Evolutionary conservation across 2,113 vertebrate genomes (phyloP), one percentile per base, ranked within the genome.

Genomic region (Ia io): DNA sequence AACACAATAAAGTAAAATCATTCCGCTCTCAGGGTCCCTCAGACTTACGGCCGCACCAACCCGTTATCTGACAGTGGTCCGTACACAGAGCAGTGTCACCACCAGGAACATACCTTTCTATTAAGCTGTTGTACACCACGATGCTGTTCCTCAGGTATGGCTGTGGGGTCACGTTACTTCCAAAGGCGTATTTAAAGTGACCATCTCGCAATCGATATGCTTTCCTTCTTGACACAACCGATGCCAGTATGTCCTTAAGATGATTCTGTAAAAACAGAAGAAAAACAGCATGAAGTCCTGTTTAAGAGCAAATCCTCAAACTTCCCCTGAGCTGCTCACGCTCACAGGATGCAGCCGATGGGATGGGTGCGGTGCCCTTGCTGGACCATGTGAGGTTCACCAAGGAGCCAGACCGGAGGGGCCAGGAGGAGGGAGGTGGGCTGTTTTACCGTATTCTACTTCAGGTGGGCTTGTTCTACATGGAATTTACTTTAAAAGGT

Each of bases 121-220:
- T 98, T 74, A 99, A 96, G 82, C 98, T 99, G 96, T 99, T 99
- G 79, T 99, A 99, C 17, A 99, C 99, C 47, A 99, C 98, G 6
- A 99, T 98, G 73, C 99, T 99, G 97, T 99, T 99, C 97, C 99
- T 99, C 96, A 99, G 98, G 96, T 99, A 99, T 0, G 99, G 99
- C 93, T 99, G 99, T 2, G 99, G 99, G 3, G 99, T 99, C 90
- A 99, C 98, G 0, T 99, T 99, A 76, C 98, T 99, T 49, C 99
- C 99, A 17, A 99, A 99, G 32, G 99, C 99, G 1, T 99, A 99
- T 35, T 98, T 99, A 98, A 99, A 99, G 77, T 99, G 99, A 23
- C 99, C 98, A 1, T 99, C 99, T 28, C 99, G 98, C 94, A 99
- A 96, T 0, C 99, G 99, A 79, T 99, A 99, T 2, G 99, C 99